Percentiles rank a stretch among this genome's conserved stretches.
Evolutionary conservation across 2,113 vertebrate species (phyloP).

Genomic region (Onychostruthus taczanowskii): DNA sequence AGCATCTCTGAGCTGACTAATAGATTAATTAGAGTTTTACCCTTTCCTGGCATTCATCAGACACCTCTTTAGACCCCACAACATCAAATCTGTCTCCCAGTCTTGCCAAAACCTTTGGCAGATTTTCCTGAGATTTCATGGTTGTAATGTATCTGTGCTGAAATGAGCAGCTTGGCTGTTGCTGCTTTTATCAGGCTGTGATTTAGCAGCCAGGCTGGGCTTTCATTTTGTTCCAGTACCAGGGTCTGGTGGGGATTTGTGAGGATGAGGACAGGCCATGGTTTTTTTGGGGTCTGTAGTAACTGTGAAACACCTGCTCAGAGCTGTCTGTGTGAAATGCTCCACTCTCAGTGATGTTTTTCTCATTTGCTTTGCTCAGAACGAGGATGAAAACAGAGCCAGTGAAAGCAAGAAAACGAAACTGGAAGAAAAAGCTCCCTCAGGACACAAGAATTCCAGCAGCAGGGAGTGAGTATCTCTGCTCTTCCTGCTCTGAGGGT

Average conservation of each 20-base stretch:
- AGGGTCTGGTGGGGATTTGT: background rate
- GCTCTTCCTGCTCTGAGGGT: background rate
- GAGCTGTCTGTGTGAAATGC: background rate
- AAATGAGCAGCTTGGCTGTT: background rate
- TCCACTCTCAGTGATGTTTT: background rate
- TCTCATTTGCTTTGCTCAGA: conserved; percentile 75
- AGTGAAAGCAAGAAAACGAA: conserved; percentile 91
- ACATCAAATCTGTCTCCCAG: background rate
- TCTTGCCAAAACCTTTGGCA: background rate
- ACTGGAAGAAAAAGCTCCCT: conserved; percentile 86
- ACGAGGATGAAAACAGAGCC: conserved; percentile 86
- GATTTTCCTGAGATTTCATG: background rate
- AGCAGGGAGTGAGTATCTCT: conserved; percentile 88
- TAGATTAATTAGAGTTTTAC: background rate
- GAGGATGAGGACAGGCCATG: accelerated
- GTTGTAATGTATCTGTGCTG: background rate
- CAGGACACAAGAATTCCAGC: conserved; percentile 86
- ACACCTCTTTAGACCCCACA: background rate
- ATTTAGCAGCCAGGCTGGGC: background rate
- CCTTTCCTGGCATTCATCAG: background rate
- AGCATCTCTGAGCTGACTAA: background rate
- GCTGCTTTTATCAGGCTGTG: background rate
- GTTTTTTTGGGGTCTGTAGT: background rate
- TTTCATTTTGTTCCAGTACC: background rate
- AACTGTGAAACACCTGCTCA: background rate